Evolutionary conservation across 1,140 invertebrate species (phyloP).

Genomic region (Matsumurasca onukii): DNA sequence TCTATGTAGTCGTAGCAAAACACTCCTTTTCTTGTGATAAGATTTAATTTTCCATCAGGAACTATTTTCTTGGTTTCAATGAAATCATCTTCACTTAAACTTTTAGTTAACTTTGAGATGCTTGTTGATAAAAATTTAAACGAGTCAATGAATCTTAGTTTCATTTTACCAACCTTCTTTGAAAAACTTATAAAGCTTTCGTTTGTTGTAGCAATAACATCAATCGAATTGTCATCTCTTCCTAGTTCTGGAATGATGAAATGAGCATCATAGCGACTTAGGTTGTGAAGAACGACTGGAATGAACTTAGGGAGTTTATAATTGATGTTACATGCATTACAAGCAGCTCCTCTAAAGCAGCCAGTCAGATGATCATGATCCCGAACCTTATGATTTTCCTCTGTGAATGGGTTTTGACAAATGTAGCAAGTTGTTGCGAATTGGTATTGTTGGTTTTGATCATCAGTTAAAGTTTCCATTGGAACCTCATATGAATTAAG

Average conservation of each 20-base stretch:
- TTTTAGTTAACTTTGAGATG: background rate
- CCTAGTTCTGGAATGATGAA: slow-evolving; percentile 31
- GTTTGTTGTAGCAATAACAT: background rate
- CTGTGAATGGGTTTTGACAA: background rate
- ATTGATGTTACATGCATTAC: slow-evolving; percentile 36
- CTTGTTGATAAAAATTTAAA: background rate
- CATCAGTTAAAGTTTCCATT: background rate
- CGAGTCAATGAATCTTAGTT: background rate
- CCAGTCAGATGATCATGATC: slow-evolving; percentile 38
- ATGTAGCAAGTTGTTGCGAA: background rate
- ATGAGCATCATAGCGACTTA: slow-evolving; percentile 34
- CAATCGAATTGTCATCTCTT: background rate
- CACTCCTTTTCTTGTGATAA: background rate
- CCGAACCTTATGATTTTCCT: slow-evolving; percentile 29
- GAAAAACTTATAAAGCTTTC: background rate
- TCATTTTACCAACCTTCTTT: slow-evolving; percentile 4
- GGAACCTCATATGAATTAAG: background rate
- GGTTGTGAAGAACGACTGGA: slow-evolving; percentile 36
- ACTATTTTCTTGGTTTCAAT: background rate
- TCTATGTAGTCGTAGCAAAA: background rate
- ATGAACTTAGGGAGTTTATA: slow-evolving; percentile 28
- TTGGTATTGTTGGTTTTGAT: background rate
- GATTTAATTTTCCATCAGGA: background rate
- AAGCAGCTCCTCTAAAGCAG: slow-evolving; percentile 20
- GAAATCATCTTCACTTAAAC: background rate